Conservation (phyloP, 2,113 vertebrate genomes). For the Tragelaphus scriptus region DNA sequence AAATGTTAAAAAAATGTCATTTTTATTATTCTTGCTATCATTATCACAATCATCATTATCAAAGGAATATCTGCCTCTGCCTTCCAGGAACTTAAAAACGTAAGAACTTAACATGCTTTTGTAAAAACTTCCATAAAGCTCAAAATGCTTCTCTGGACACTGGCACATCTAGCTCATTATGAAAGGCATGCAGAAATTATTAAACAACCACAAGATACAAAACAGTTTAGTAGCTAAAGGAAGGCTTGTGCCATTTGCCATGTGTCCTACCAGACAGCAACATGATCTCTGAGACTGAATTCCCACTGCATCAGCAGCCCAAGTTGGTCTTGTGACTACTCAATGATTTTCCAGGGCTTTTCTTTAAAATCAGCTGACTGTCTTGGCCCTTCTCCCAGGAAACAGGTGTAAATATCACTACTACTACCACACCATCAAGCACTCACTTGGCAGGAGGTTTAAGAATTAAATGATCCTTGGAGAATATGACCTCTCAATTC, state of each 20-base stretch:
- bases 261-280: background rate
- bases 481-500: conserved; percentile 54
- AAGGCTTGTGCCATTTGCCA: conserved; percentile 1
- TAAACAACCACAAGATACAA: background rate
- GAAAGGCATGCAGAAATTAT: background rate
- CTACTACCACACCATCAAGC: conserved; percentile 3
- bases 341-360: conserved; percentile 44
- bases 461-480: conserved; percentile 63
- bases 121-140: background rate
- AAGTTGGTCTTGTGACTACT: conserved; percentile 44
- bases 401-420: conserved; percentile 56
- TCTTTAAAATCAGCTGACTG: conserved; percentile 61
- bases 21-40: background rate
- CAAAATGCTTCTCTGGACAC: conserved; percentile 12
- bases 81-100: conserved; percentile 18
- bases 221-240: background rate
- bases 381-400: conserved; percentile 58
- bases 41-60: background rate
- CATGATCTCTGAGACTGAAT: conserved; percentile 43
- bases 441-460: conserved; percentile 41
- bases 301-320: conserved; percentile 44
- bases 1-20: background rate
- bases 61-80: background rate
- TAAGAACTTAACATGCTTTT: background rate
- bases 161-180: background rate